Percentiles rank a stretch among this genome's conserved stretches.
Evolutionary conservation across 2,888 invertebrate species (phyloP).

Genomic region (Notodonta dromedarius): DNA sequence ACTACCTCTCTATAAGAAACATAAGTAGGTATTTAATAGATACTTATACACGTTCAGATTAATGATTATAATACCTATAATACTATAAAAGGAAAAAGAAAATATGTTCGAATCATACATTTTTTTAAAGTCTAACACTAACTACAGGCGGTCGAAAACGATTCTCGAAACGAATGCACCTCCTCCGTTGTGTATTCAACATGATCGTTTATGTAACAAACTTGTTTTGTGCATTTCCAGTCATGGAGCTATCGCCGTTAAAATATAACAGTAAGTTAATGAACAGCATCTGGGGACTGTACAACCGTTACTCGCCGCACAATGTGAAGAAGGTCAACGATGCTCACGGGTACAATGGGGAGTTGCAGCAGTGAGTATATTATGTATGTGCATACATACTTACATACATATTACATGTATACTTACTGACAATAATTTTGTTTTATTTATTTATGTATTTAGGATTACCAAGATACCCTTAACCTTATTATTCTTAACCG

Average conservation of each 20-base stretch:
- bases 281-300: constrained; percentile 96
- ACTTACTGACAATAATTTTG: neutral
- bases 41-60: neutral
- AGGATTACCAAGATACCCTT: too few species aligned
- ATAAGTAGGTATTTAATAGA: too few species aligned
- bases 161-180: neutral
- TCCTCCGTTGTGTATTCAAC: neutral
- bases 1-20: neutral
- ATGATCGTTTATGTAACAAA: neutral
- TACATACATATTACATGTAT: neutral
- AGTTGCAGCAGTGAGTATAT: constrained; percentile 77
- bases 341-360: constrained; percentile 72
- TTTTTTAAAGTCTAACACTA: too few species aligned
- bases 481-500: too few species aligned
- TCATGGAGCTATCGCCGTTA: constrained; percentile 86
- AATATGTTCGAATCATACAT: too few species aligned
- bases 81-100: too few species aligned
- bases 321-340: constrained; percentile 93
- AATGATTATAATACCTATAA: too few species aligned
- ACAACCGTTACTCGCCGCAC: constrained; percentile 94
- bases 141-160: too few species aligned
- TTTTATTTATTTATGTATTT: too few species aligned
- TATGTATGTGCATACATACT: constrained; percentile 3
- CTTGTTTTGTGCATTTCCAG: constrained; percentile 64
- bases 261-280: constrained; percentile 94